These are phyloP conservation scores for Macrosteles quadrilineatus DNA, from an alignment of 1,140 invertebrate genomes.

Conservation along the genomic window DNA sequence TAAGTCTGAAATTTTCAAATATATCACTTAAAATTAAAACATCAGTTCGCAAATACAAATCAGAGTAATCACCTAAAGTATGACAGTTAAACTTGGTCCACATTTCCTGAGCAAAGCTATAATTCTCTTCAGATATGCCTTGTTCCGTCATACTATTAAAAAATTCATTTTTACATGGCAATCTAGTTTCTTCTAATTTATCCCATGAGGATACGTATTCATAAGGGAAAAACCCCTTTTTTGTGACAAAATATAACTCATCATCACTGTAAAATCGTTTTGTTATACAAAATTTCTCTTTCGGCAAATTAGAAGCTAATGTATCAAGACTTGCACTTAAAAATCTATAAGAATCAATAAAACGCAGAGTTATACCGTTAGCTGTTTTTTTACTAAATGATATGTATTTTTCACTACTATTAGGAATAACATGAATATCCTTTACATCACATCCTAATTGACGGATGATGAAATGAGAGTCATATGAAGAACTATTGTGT, in stretches of 20 bases:
- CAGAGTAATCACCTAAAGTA: conserved; percentile 44
- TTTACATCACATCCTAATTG: conserved; percentile 20
- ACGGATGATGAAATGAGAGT: conserved; percentile 25
- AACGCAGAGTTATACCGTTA: conserved; percentile 10
- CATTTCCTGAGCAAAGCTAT: conserved; percentile 50
- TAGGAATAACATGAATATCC: conserved; percentile 21
- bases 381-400: conserved; percentile 26
- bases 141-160: conserved; percentile 45
- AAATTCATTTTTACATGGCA: conserved; percentile 45
- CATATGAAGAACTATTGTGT: conserved; percentile 27
- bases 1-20: conserved; percentile 51
- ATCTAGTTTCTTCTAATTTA: conserved; percentile 44
- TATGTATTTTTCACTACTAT: conserved; percentile 30
- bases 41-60: conserved; percentile 50
- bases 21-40: conserved; percentile 50
- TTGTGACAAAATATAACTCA: conserved; percentile 36
- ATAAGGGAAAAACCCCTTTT: conserved; percentile 46
- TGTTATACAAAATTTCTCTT: conserved; percentile 1
- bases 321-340: neutral
- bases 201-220: conserved; percentile 44
- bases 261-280: conserved; percentile 26
- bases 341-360: conserved; percentile 30
- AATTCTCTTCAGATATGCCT: conserved; percentile 46
- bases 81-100: conserved; percentile 50
- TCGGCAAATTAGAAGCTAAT: conserved; percentile 24